Conservation (phyloP, 2,888 invertebrate species). For the Aspidapion aeneum region DNA sequence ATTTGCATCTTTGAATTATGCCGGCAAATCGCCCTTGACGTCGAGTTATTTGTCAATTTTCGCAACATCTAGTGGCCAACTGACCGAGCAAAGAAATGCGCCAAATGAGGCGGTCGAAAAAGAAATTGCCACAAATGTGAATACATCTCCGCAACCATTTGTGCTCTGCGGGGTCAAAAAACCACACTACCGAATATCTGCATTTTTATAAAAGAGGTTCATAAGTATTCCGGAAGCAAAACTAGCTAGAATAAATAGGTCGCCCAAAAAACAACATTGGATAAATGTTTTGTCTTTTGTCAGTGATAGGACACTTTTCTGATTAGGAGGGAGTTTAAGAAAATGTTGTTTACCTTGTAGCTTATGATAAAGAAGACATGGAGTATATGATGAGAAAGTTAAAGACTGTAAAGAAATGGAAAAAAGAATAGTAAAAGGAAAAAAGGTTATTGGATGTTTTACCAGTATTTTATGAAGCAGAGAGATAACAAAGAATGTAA, state of each 20-base stretch:
- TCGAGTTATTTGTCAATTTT: conserved; percentile 40
- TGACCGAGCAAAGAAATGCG: conserved; percentile 38
- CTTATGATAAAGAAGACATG: too few species aligned
- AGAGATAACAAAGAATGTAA: too few species aligned
- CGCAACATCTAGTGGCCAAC: conserved; percentile 46
- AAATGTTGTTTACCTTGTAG: too few species aligned
- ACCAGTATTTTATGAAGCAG: too few species aligned
- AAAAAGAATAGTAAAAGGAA: too few species aligned
- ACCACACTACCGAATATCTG: background rate
- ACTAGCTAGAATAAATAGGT: background rate
- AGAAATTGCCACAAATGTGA: conserved; percentile 47
- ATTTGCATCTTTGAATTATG: background rate
- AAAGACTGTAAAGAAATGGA: too few species aligned
- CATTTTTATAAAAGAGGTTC: background rate
- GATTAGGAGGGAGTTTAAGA: too few species aligned
- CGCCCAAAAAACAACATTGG: too few species aligned
- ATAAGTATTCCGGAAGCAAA: background rate
- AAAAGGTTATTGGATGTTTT: too few species aligned
- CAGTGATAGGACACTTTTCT: too few species aligned
- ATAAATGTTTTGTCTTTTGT: too few species aligned
- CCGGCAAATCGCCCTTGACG: background rate
- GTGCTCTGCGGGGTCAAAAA: conserved; percentile 22
- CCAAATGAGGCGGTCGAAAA: conserved; percentile 43
- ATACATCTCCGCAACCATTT: conserved; percentile 46
- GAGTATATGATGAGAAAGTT: too few species aligned